Percentiles rank a stretch among this genome's conserved stretches.
phyloP scores from a whole-genome alignment of 1,140 invertebrate genomes.

The Brachionus asplanchnoidis region DNA sequence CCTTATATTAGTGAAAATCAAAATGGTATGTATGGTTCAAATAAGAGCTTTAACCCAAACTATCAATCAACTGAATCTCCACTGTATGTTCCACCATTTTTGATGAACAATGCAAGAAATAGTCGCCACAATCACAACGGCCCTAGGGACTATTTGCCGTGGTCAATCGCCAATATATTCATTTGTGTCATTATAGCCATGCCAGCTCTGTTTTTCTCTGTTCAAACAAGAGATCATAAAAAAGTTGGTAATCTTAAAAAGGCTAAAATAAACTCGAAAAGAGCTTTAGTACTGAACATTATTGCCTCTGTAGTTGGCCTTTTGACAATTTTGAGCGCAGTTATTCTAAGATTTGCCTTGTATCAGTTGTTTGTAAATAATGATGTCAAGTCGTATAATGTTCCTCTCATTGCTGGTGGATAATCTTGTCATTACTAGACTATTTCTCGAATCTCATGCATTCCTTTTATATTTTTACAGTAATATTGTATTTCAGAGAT shows the following conservation, averaged over 20 bases:
- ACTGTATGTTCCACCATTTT: slow-evolving; percentile 31
- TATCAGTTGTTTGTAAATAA: slow-evolving; percentile 36
- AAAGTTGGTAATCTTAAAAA: slow-evolving; percentile 18
- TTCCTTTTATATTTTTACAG: slow-evolving; percentile 8
- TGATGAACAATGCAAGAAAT: slow-evolving; percentile 11
- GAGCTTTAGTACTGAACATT: slow-evolving; percentile 22
- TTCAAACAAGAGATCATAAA: slow-evolving; percentile 38
- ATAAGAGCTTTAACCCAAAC: slow-evolving; percentile 17
- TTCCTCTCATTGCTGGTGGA: slow-evolving; percentile 29
- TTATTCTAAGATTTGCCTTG: slow-evolving; percentile 36
- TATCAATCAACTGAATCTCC: slow-evolving; percentile 19
- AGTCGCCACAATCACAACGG: slow-evolving; percentile 26
- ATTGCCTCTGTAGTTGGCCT: slow-evolving; percentile 28
- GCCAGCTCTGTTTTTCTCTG: slow-evolving; percentile 37
- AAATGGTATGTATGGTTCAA: neutral
- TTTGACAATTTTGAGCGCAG: slow-evolving; percentile 4
- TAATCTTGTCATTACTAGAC: neutral
- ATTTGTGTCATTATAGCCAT: slow-evolving; percentile 31
- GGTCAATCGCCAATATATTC: slow-evolving; percentile 41
- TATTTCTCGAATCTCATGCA: neutral
- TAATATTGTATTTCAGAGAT: slow-evolving; percentile 1
- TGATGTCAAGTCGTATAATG: slow-evolving; percentile 35
- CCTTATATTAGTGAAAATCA: neutral
- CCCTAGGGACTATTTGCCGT: slow-evolving; percentile 15
- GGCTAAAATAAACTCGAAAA: slow-evolving; percentile 28